A percentile compares a stretch with the other conserved stretches of the same genome.
Conservation (phyloP, 2,888 invertebrate genomes). For the Drosophila pseudotakahashii region DNA sequence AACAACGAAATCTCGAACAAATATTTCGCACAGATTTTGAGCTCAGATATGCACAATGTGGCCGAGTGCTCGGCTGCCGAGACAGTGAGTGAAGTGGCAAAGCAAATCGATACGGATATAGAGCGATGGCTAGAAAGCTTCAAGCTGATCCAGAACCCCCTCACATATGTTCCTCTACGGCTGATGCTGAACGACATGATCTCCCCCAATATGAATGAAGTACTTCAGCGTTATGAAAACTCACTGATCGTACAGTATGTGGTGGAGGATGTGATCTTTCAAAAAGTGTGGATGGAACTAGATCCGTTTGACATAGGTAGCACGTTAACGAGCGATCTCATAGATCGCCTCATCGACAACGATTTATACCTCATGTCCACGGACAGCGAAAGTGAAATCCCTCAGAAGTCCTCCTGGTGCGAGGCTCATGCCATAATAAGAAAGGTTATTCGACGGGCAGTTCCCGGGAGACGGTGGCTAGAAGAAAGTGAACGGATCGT, state of each 20-base stretch:
- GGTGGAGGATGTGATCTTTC: conserved; percentile 83
- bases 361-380: conserved; percentile 69
- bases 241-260: conserved; percentile 55
- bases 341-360: conserved; percentile 77
- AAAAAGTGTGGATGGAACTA: conserved; percentile 84
- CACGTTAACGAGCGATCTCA: conserved; percentile 58
- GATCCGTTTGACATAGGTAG: conserved; percentile 68
- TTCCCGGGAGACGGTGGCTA: conserved; percentile 79
- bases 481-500: conserved; percentile 66
- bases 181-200: conserved; percentile 59
- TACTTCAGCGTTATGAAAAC: conserved; percentile 56
- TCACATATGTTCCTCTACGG: conserved; percentile 64
- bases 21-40: conserved; percentile 87
- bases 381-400: conserved; percentile 61
- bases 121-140: conserved; percentile 70
- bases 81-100: conserved; percentile 86
- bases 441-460: conserved; percentile 72
- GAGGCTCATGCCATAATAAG: conserved; percentile 75
- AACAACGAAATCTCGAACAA: conserved; percentile 86
- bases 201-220: conserved; percentile 57
- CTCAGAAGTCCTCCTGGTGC: conserved; percentile 17
- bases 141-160: conserved; percentile 65
- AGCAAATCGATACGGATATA: conserved; percentile 86
- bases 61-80: conserved; percentile 86
- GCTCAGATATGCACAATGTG: conserved; percentile 86